These are phyloP conservation scores for Epinephelus coioides DNA, from an alignment of 2,797 vertebrate genomes.

Conservation along the genomic window DNA sequence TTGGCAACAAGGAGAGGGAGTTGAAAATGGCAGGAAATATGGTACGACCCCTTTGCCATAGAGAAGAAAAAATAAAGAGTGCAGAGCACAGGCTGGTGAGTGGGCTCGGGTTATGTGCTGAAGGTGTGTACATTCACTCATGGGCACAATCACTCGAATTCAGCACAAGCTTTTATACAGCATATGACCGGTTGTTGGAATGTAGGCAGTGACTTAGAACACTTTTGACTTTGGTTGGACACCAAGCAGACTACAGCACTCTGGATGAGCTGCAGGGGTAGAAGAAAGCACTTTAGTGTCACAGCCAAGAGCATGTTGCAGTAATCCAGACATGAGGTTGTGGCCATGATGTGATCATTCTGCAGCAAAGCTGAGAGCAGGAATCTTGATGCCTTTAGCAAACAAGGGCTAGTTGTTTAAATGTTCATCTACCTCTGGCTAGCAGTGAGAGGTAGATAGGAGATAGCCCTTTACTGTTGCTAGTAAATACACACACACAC, in stretches of 20 bases:
- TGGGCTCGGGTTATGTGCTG: slow-evolving; percentile 26
- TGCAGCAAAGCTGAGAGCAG: slow-evolving; percentile 21
- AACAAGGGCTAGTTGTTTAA: slow-evolving; percentile 22
- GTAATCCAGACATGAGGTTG: slow-evolving; percentile 40
- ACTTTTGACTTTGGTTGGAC: slow-evolving; percentile 41
- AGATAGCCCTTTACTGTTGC: background rate
- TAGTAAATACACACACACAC: background rate
- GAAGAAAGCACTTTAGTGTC: slow-evolving; percentile 39
- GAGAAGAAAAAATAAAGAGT: slow-evolving; percentile 1
- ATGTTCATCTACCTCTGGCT: background rate
- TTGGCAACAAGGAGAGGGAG: background rate
- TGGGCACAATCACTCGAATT: slow-evolving; percentile 6
- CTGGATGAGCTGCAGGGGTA: slow-evolving; percentile 38
- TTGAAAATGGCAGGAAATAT: background rate
- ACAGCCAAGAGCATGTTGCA: slow-evolving; percentile 44
- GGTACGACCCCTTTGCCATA: background rate
- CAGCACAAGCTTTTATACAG: background rate
- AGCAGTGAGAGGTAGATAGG: background rate
- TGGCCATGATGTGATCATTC: slow-evolving; percentile 39
- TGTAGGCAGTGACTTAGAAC: slow-evolving; percentile 34
- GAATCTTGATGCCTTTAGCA: slow-evolving; percentile 18
- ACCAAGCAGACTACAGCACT: slow-evolving; percentile 22
- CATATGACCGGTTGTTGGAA: slow-evolving; percentile 12
- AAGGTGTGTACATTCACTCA: slow-evolving; percentile 6
- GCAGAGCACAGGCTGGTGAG: slow-evolving; percentile 10